Evolutionary conservation across 2,888 invertebrate genomes (phyloP), one percentile per base, ranked within the genome.

Genomic region (Agonopterix alstromeriana): DNA sequence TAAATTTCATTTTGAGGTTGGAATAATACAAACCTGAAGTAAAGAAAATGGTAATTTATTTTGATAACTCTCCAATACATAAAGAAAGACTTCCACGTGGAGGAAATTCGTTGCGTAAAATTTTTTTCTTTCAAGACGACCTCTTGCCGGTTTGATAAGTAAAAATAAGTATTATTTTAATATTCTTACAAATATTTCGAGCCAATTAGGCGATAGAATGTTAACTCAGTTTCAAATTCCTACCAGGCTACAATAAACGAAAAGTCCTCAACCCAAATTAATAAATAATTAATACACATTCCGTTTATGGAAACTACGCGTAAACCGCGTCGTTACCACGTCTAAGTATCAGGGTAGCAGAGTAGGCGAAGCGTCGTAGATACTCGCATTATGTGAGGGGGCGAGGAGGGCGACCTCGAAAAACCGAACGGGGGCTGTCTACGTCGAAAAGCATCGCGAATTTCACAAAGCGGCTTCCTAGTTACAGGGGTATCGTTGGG

Each of bases 401-500:
- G 69, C 67, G 73, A 63, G 70, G 73, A 68, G 66, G 63, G 67
- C 77, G 82, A 80, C 83, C 82, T 83, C 85, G 81, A 85, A 84
- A 85, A 85, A 81, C 83, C 81, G 70, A 81, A 81, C 74, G 73
- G 78, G 81, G 82, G 76, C 73, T 63, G 63, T 68, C 65, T 68
- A 63, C 67, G 72, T 75, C 78, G 74, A 76, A 77, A 77, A 78
- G 80, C 81, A 77, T 77, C 76, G 82, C 78, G 78, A 83, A 83
- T 78, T 83, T 81, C 82, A 80, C 85, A 82, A 82, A 85, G 85
- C 73, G 67, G 71, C 84, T 79, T 83, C 81, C 78, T 77, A 77
- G 82, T 79, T 81, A 79, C 77, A 38, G 43, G 53, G 61, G 61
- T 63, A 63, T 61, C 63, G 59, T 67, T 60, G 79, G 80, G 79